phyloP scores from a whole-genome alignment of 2,797 vertebrate species.

The Pampus argenteus region DNA sequence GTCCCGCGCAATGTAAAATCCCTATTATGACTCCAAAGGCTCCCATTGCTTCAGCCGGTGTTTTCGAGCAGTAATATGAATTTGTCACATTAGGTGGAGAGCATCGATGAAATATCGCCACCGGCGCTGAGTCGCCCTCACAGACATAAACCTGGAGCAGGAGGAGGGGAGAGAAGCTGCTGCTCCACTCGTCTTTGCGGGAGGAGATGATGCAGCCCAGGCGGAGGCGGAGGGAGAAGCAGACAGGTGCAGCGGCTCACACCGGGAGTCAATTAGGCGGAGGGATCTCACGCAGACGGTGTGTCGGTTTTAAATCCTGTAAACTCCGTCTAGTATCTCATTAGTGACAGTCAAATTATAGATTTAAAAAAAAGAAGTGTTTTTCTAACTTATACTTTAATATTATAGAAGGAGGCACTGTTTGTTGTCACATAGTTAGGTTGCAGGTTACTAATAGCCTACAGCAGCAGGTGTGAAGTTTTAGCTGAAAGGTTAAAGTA shows the following conservation, averaged over 20 bases:
- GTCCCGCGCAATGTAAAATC: slow-evolving; percentile 89
- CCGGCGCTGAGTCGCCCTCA: slow-evolving; percentile 42
- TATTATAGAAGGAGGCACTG: too few relatives aligned
- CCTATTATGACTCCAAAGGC: slow-evolving; percentile 84
- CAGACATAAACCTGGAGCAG: slow-evolving; percentile 49
- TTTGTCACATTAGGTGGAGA: slow-evolving; percentile 77
- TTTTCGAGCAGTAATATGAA: slow-evolving; percentile 63
- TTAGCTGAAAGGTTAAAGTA: too few relatives aligned
- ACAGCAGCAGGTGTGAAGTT: too few relatives aligned
- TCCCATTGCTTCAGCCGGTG: slow-evolving; percentile 79
- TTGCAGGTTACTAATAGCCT: too few relatives aligned
- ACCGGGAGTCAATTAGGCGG: slow-evolving; percentile 80
- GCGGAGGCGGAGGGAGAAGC: slow-evolving; percentile 83
- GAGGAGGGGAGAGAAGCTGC: slow-evolving; percentile 22
- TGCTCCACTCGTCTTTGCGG: slow-evolving; percentile 67
- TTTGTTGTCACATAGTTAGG: neutral
- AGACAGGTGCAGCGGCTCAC: slow-evolving; percentile 66
- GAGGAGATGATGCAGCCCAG: slow-evolving; percentile 80
- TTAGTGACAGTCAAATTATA: neutral
- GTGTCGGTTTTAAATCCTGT: neutral
- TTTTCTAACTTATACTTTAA: too few relatives aligned
- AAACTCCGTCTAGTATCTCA: neutral
- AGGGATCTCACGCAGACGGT: slow-evolving; percentile 79
- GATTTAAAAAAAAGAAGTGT: neutral
- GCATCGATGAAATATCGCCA: slow-evolving; percentile 47